Percentiles rank a stretch among this genome's conserved stretches.
Evolutionary conservation across 2,797 vertebrate species (phyloP).

Genomic region (Dipus sagitta): DNA sequence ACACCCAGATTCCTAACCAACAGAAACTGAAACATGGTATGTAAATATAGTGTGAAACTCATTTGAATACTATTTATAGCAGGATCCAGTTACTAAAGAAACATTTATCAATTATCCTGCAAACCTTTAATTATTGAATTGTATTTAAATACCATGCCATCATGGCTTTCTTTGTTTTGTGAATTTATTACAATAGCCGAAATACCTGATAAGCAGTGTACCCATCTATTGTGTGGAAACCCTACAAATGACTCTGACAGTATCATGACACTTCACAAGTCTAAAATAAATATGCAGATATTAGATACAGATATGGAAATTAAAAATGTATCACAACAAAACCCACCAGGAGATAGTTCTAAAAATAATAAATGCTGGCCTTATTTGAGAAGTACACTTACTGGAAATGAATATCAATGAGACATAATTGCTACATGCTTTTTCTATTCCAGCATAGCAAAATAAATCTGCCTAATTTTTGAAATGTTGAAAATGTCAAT

Average conservation of each 20-base stretch:
- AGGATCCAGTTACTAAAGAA: not conserved
- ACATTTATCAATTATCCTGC: not conserved
- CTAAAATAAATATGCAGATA: constrained; percentile 56
- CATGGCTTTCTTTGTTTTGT: not conserved
- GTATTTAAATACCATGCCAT: not conserved
- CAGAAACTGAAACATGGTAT: not conserved
- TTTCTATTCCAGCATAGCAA: constrained; percentile 68
- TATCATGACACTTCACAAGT: constrained; percentile 36
- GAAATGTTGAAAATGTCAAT: constrained; percentile 81
- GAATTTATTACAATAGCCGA: not conserved
- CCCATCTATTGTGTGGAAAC: not conserved
- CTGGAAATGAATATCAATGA: constrained; percentile 79
- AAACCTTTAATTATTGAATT: constrained; percentile 21
- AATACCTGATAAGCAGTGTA: constrained; percentile 28
- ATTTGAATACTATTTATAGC: constrained; percentile 19
- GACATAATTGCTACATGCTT: constrained; percentile 75
- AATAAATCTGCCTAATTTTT: constrained; percentile 78
- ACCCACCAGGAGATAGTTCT: constrained; percentile 41
- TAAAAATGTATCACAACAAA: constrained; percentile 62
- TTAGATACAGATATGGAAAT: constrained; percentile 68
- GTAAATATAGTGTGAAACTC: not conserved
- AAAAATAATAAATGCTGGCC: constrained; percentile 67
- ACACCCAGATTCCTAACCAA: not conserved
- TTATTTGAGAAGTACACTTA: constrained; percentile 62
- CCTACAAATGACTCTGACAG: not conserved